These are phyloP conservation scores for Mormyrops attenuatus DNA, from an alignment of 2,797 vertebrate genomes.

Conservation along the genomic window DNA sequence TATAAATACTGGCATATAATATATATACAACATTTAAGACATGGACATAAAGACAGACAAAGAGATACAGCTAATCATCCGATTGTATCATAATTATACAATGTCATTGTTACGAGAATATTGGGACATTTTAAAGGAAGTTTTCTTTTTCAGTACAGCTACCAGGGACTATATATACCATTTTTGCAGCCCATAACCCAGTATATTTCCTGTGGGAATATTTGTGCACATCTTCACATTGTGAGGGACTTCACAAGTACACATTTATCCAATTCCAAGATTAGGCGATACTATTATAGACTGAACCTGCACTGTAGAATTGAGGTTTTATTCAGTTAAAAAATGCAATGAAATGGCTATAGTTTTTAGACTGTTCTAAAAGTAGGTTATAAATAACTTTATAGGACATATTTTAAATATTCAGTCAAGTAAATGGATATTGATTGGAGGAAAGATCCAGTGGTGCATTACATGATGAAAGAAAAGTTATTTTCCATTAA, in stretches of 20 bases:
- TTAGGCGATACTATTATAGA: background rate
- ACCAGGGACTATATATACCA: background rate
- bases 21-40: background rate
- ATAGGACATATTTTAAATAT: background rate
- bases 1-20: background rate
- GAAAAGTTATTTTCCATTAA: background rate
- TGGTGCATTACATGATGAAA: background rate
- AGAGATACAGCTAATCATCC: background rate
- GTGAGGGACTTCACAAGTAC: background rate
- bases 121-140: background rate
- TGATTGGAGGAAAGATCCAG: background rate
- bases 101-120: background rate
- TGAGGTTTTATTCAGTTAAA: background rate
- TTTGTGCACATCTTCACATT: background rate
- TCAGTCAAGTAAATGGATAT: background rate
- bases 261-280: background rate
- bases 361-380: background rate
- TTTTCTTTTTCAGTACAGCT: background rate
- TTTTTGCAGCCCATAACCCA: background rate
- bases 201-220: background rate
- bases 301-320: background rate
- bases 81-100: background rate
- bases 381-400: conserved; percentile 1
- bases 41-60: background rate
- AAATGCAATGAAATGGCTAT: background rate